Evolutionary conservation across 1,140 invertebrate species (phyloP).

Genomic region (Pseudomyrmex pallidus): DNA sequence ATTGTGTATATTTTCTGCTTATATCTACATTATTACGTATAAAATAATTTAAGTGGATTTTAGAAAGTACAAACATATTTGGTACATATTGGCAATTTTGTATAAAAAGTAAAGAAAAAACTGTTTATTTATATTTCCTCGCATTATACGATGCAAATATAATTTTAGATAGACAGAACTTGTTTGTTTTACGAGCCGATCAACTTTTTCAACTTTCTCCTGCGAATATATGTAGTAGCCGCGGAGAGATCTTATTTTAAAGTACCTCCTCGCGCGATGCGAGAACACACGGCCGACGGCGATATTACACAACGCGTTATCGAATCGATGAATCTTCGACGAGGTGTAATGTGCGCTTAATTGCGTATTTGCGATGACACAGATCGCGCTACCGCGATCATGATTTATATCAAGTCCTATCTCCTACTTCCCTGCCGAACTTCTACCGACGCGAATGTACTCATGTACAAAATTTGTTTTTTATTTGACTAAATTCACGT

Average conservation of each 20-base stretch:
- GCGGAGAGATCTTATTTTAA: constrained; percentile 49
- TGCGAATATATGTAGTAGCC: constrained; percentile 1
- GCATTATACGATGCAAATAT: background rate
- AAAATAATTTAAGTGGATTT: background rate
- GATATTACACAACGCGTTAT: constrained; percentile 68
- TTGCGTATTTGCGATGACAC: constrained; percentile 39
- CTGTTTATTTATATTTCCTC: background rate
- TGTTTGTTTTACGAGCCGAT: background rate
- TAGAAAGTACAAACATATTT: background rate
- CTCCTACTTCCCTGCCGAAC: no score
- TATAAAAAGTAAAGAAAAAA: background rate
- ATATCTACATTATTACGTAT: no score
- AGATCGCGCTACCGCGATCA: constrained; percentile 22
- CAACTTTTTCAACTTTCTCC: constrained; percentile 50
- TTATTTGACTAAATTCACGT: constrained; percentile 23
- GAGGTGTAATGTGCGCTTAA: constrained; percentile 42
- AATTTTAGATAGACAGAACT: constrained; percentile 6
- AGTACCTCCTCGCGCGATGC: constrained; percentile 19
- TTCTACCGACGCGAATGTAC: background rate
- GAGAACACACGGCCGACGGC: constrained; percentile 51
- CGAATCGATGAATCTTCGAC: constrained; percentile 61
- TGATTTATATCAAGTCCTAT: constrained; percentile 8
- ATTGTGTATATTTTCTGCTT: no score
- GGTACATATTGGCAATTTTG: background rate
- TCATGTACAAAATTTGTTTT: constrained; percentile 31